Percentiles rank a stretch among this genome's conserved stretches.
Evolutionary conservation across 2,113 vertebrate genomes (phyloP).

Genomic region (Narcine bancroftii): DNA sequence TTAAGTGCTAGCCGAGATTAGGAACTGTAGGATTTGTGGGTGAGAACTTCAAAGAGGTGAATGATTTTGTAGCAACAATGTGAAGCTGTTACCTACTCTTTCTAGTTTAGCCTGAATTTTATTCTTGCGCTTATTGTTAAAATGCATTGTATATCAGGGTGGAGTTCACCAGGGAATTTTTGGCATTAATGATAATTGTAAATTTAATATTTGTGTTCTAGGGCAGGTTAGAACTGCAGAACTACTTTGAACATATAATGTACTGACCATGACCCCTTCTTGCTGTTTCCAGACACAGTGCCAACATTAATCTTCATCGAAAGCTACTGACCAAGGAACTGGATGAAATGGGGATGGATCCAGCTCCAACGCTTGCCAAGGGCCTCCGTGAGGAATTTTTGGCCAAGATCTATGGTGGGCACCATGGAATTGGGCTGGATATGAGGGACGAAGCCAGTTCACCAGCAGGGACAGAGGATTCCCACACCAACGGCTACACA

Average conservation of each 20-base stretch:
- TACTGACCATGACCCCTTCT: slow-evolving; percentile 34
- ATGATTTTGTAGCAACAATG: background rate
- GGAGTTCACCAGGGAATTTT: background rate
- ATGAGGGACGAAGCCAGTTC: slow-evolving; percentile 71
- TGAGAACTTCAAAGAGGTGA: background rate
- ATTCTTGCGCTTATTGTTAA: background rate
- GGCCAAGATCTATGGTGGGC: slow-evolving; percentile 89
- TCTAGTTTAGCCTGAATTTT: background rate
- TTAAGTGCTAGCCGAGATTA: background rate
- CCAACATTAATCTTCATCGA: slow-evolving; percentile 99
- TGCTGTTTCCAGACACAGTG: slow-evolving; percentile 84
- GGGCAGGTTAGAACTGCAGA: background rate
- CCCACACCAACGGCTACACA: slow-evolving; percentile 80
- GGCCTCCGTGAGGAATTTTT: slow-evolving; percentile 91
- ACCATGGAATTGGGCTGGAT: slow-evolving; percentile 77
- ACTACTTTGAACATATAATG: background rate
- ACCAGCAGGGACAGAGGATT: slow-evolving; percentile 75
- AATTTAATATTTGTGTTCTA: background rate
- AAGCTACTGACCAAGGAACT: slow-evolving; percentile 99
- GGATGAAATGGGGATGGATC: slow-evolving; percentile 97
- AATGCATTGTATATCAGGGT: background rate
- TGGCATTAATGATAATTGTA: background rate
- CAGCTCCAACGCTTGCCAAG: slow-evolving; percentile 83
- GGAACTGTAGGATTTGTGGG: background rate
- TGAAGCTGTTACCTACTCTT: background rate